A percentile compares a stretch with the other conserved stretches of the same genome.
phyloP scores from a whole-genome alignment of 2,888 invertebrate species.

The Piscicola geometra region DNA sequence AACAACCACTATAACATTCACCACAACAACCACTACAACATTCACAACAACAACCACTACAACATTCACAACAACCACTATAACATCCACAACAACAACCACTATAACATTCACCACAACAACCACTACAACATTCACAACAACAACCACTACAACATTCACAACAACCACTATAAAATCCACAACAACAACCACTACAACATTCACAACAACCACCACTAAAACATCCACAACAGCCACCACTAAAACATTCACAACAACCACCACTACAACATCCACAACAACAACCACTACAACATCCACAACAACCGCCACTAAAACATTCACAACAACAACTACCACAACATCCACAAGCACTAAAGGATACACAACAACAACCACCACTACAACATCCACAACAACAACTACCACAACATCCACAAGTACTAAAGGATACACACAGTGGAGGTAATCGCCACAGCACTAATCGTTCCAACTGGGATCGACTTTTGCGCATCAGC shows the following conservation, averaged over 20 bases:
- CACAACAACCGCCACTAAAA: too few species aligned
- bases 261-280: background rate
- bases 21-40: background rate
- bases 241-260: background rate
- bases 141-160: too few species aligned
- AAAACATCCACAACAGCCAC: too few species aligned
- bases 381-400: background rate
- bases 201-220: too few species aligned
- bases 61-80: too few species aligned
- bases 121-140: too few species aligned
- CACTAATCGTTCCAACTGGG: constrained; percentile 92
- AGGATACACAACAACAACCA: background rate
- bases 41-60: too few species aligned
- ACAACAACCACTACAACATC: background rate
- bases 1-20: background rate
- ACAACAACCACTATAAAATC: too few species aligned
- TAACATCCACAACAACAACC: too few species aligned
- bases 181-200: too few species aligned
- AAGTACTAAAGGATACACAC: constrained; percentile 63
- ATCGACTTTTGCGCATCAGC: constrained; percentile 97
- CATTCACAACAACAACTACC: background rate
- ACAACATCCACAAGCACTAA: background rate
- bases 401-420: background rate
- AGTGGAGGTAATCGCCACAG: constrained; percentile 86
- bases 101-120: too few species aligned